phyloP scores from a whole-genome alignment of 2,113 vertebrate species.

The Rousettus leschenaultii region DNA sequence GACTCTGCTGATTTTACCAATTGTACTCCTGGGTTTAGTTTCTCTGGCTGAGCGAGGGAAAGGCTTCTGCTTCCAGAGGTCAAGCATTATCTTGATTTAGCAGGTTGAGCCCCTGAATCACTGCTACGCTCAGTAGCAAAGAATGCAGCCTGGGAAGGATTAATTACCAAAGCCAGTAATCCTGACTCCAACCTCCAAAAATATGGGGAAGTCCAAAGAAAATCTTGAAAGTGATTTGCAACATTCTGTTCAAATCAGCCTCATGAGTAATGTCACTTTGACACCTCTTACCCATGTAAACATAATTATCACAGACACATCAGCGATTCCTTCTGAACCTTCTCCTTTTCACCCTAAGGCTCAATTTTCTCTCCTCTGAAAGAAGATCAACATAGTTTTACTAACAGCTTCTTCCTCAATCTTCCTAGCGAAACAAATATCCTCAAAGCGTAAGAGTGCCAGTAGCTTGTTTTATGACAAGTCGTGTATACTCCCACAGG shows the following conservation, averaged over 20 bases:
- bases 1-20: conserved; percentile 31
- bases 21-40: conserved; percentile 15
- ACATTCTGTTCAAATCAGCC: conserved; percentile 67
- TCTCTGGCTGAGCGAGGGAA: conserved; percentile 32
- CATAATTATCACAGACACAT: conserved; percentile 62
- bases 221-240: conserved; percentile 78
- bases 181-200: conserved; percentile 76
- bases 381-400: conserved; percentile 44
- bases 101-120: conserved; percentile 71
- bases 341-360: conserved; percentile 57
- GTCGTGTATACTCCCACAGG: not conserved
- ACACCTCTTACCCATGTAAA: conserved; percentile 75
- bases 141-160: conserved; percentile 79
- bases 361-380: conserved; percentile 52
- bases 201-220: conserved; percentile 72
- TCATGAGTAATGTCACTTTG: conserved; percentile 73
- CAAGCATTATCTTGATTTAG: conserved; percentile 75
- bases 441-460: not conserved
- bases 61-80: conserved; percentile 16
- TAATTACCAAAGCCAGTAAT: conserved; percentile 81
- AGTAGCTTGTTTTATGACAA: conserved; percentile 49
- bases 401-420: conserved; percentile 37
- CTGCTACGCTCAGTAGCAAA: conserved; percentile 75
- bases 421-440: conserved; percentile 38
- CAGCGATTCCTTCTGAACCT: conserved; percentile 59